These are phyloP conservation scores for Plectrocnemia conspersa DNA, from an alignment of 1,140 invertebrate species.

Conservation along the genomic window DNA sequence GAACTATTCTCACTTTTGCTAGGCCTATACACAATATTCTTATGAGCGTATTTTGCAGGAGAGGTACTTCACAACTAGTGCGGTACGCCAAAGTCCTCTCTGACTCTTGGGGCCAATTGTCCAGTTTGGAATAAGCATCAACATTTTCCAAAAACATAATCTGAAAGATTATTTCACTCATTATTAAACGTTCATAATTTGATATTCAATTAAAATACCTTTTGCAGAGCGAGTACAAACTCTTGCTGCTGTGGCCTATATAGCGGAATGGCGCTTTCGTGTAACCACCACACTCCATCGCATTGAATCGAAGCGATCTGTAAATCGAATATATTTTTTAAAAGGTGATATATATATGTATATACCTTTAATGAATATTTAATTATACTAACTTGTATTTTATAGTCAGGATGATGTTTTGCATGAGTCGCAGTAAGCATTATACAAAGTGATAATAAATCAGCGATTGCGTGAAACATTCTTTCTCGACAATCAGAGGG, in stretches of 20 bases:
- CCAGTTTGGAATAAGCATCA: constrained; percentile 85
- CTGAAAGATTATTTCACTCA: constrained; percentile 32
- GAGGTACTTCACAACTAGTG: constrained; percentile 80
- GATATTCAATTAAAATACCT: constrained; percentile 53
- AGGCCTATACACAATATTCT: constrained; percentile 77
- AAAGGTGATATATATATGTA: not conserved
- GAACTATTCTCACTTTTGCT: constrained; percentile 58
- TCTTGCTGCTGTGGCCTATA: constrained; percentile 70
- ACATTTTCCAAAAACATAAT: constrained; percentile 78
- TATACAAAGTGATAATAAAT: constrained; percentile 81
- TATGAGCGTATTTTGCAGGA: constrained; percentile 78
- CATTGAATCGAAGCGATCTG: constrained; percentile 60
- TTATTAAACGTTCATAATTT: too few species aligned
- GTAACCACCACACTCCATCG: constrained; percentile 81
- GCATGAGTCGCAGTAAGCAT: constrained; percentile 69
- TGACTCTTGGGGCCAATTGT: constrained; percentile 91
- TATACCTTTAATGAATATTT: not conserved
- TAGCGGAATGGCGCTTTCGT: constrained; percentile 69
- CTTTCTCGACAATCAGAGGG: constrained; percentile 62
- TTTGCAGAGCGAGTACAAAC: constrained; percentile 76
- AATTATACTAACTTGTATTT: constrained; percentile 53
- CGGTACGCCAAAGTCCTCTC: constrained; percentile 75
- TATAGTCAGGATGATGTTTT: constrained; percentile 61
- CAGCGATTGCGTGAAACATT: constrained; percentile 76
- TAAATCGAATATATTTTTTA: constrained; percentile 18